Conservation (phyloP, 2,888 invertebrate genomes). For the Lymantria dispar region DNA sequence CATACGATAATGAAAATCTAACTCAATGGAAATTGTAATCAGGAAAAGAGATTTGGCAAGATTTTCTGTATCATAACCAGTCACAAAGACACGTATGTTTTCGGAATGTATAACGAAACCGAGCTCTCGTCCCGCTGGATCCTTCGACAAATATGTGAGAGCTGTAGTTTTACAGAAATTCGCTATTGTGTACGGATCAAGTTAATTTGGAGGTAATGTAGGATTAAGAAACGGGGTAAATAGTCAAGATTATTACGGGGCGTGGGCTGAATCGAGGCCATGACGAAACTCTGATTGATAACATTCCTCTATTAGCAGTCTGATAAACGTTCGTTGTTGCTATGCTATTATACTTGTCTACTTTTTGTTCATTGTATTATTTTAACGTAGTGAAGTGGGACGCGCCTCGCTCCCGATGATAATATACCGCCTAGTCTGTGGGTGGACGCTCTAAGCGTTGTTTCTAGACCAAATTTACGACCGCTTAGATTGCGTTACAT, state of each 20-base stretch:
- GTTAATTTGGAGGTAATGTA: slow-evolving; percentile 43
- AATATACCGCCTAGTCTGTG: slow-evolving; percentile 10
- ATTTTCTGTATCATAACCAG: slow-evolving; percentile 33
- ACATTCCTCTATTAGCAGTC: slow-evolving; percentile 56
- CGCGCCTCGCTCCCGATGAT: slow-evolving; percentile 14
- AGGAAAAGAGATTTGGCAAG: slow-evolving; percentile 47
- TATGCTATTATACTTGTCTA: slow-evolving; percentile 36
- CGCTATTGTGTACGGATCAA: slow-evolving; percentile 24
- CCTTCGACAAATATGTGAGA: slow-evolving; percentile 28
- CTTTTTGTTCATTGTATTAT: slow-evolving; percentile 22
- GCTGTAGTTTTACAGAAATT: slow-evolving; percentile 17
- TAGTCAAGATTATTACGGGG: slow-evolving; percentile 65
- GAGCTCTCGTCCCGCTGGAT: slow-evolving; percentile 29
- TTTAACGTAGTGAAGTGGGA: slow-evolving; percentile 26
- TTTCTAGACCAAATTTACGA: slow-evolving; percentile 13
- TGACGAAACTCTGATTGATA: slow-evolving; percentile 77
- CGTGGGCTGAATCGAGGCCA: slow-evolving; percentile 72
- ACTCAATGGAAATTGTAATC: slow-evolving; percentile 42
- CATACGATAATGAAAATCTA: slow-evolving; percentile 43
- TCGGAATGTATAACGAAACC: slow-evolving; percentile 9
- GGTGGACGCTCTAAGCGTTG: slow-evolving; percentile 19
- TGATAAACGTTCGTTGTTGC: slow-evolving; percentile 57
- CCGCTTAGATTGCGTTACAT: slow-evolving; percentile 5
- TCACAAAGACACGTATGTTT: slow-evolving; percentile 17
- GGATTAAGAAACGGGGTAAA: slow-evolving; percentile 75